Percentiles rank a stretch among this genome's conserved stretches.
Evolutionary conservation across 2,797 vertebrate species (phyloP).

Genomic region (Falco cherrug): DNA sequence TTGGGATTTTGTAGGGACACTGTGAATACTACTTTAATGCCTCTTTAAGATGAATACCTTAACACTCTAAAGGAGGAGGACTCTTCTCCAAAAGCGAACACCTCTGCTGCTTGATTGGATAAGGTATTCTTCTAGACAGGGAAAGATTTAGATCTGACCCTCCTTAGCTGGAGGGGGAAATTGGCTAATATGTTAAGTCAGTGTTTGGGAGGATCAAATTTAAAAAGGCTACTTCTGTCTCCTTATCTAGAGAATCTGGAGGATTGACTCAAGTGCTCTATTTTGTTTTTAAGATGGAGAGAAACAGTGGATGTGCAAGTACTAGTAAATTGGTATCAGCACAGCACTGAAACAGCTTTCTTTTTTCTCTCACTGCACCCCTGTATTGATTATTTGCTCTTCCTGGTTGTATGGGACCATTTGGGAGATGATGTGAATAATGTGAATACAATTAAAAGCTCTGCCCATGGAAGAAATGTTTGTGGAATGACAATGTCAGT

Average conservation of each 20-base stretch:
- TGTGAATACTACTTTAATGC: neutral
- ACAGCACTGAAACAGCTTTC: neutral
- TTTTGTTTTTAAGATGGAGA: neutral
- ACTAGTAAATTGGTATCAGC: neutral
- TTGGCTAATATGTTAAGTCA: neutral
- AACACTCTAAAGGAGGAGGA: neutral
- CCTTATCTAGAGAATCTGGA: neutral
- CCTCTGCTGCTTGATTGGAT: neutral
- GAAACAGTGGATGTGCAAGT: neutral
- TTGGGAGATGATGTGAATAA: neutral
- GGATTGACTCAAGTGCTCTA: neutral
- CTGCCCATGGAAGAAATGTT: neutral
- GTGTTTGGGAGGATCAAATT: neutral
- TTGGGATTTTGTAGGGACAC: neutral
- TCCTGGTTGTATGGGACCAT: neutral
- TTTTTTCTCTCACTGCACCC: neutral
- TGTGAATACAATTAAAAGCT: neutral
- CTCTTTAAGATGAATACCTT: neutral
- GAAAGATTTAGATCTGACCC: neutral
- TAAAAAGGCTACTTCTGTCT: neutral
- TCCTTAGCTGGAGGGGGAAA: neutral
- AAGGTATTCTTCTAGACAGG: neutral
- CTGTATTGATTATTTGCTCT: neutral
- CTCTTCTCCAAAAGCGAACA: neutral
- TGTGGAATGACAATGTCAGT: neutral